Evolutionary conservation across 2,797 vertebrate genomes (phyloP).

Genomic region (Sciurus vulgaris): DNA sequence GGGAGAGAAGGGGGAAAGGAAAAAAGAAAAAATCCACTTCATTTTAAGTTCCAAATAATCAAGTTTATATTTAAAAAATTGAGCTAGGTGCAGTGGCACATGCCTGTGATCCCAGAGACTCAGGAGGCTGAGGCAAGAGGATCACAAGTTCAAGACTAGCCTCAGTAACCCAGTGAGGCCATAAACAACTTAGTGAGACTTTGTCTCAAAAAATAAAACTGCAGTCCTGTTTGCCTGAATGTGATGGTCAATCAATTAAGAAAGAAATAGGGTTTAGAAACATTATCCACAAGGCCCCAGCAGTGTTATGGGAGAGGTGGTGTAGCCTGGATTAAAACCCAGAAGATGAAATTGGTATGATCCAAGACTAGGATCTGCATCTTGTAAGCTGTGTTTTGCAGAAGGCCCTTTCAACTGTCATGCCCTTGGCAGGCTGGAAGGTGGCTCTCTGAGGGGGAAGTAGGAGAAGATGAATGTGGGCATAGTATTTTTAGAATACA

Average conservation of each 20-base stretch:
- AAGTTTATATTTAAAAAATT: neutral
- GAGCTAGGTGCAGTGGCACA: too few species aligned
- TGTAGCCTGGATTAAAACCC: neutral
- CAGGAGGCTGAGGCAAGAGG: too few species aligned
- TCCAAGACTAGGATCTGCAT: neutral
- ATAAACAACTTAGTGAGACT: too few species aligned
- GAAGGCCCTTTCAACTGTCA: conserved; percentile 38
- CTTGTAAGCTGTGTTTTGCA: conserved; percentile 24
- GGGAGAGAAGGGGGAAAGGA: neutral
- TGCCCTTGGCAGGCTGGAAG: neutral
- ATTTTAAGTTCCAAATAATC: conserved; percentile 44
- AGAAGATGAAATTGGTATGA: conserved; percentile 14
- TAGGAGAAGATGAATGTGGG: conserved; percentile 10
- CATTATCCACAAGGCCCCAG: neutral
- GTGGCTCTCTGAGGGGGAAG: neutral
- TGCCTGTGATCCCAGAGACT: too few species aligned
- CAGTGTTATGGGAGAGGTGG: neutral
- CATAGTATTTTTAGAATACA: conserved; percentile 76
- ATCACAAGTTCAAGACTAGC: too few species aligned
- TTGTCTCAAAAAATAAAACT: neutral
- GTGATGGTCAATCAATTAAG: neutral
- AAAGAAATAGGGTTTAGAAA: conserved; percentile 1
- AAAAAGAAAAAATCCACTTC: neutral
- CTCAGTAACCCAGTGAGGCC: too few species aligned
- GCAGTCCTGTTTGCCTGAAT: neutral